Evolutionary conservation across 2,113 vertebrate genomes (phyloP).

Genomic region (Psilopsiagon aurifrons): DNA sequence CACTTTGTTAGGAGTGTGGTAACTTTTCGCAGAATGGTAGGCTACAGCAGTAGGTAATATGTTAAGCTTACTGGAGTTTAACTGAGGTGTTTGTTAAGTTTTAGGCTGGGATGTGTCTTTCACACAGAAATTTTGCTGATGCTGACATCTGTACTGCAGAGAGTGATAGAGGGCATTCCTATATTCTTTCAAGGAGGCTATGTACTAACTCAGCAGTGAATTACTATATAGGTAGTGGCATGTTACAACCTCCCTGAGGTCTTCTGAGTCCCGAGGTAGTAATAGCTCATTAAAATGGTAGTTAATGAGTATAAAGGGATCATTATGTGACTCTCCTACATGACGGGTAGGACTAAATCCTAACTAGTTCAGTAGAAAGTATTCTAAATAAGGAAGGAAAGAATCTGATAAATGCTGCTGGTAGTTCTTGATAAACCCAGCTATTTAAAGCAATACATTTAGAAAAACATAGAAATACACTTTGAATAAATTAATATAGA

Average conservation of each 20-base stretch:
- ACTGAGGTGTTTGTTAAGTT: neutral
- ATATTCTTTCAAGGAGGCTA: conserved; percentile 59
- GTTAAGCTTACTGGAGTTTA: neutral
- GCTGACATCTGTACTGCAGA: neutral
- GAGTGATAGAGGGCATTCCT: conserved; percentile 47
- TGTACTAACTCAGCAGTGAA: conserved; percentile 65
- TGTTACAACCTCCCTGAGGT: conserved; percentile 70
- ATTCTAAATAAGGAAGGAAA: conserved; percentile 17
- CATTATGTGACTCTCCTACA: conserved; percentile 31
- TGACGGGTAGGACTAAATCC: conserved; percentile 2
- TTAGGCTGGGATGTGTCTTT: neutral
- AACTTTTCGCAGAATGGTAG: neutral
- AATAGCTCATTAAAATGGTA: conserved; percentile 71
- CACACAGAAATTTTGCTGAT: conserved; percentile 37
- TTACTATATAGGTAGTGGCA: conserved; percentile 69
- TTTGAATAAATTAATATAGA: neutral
- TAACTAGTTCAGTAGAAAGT: conserved; percentile 43
- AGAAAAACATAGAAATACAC: neutral
- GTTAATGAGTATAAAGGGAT: conserved; percentile 67
- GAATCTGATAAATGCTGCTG: neutral
- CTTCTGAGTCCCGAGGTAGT: conserved; percentile 63
- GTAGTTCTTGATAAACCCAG: neutral
- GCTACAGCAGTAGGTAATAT: neutral
- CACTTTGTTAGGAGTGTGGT: neutral
- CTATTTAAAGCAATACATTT: neutral